A percentile compares a stretch with the other conserved stretches of the same genome.
These are phyloP conservation scores for Danio choprae DNA, from an alignment of 2,797 vertebrate species.

Conservation along the genomic window DNA sequence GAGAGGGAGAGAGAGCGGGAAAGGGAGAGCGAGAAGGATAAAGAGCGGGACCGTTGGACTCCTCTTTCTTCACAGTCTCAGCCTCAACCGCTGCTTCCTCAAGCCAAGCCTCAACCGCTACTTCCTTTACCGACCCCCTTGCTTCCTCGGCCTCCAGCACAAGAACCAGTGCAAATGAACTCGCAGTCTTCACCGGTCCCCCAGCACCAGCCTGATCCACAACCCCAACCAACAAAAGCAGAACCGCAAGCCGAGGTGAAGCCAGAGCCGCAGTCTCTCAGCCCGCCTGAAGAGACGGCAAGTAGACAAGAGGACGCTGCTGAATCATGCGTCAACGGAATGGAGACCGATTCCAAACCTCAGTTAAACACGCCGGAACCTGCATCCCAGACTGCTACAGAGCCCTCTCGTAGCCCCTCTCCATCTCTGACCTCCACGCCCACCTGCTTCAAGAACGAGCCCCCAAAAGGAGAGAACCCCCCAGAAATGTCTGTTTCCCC, in stretches of 20 bases:
- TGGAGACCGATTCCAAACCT: constrained; percentile 83
- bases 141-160: constrained; percentile 63
- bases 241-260: constrained; percentile 51
- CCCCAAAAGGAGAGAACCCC: constrained; percentile 61
- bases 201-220: constrained; percentile 50
- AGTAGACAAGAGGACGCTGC: constrained; percentile 76
- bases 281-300: constrained; percentile 82
- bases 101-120: constrained; percentile 62
- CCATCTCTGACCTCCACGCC: constrained; percentile 41
- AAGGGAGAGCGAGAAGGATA: constrained; percentile 74
- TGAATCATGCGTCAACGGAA: constrained; percentile 84
- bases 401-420: constrained; percentile 51
- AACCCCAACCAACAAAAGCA: constrained; percentile 20
- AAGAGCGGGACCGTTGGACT: constrained; percentile 75
- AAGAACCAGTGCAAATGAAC: constrained; percentile 52
- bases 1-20: constrained; percentile 70
- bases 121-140: constrained; percentile 78
- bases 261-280: constrained; percentile 67
- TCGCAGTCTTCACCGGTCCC: constrained; percentile 53
- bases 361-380: constrained; percentile 66
- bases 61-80: constrained; percentile 67
- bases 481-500: constrained; percentile 77
- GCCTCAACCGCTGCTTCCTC: constrained; percentile 39
- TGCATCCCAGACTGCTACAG: constrained; percentile 61
- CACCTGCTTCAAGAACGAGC: constrained; percentile 24